Percentiles rank a stretch among this genome's conserved stretches.
Evolutionary conservation across 2,888 invertebrate species (phyloP).

Genomic region (Tortricodes alternella): DNA sequence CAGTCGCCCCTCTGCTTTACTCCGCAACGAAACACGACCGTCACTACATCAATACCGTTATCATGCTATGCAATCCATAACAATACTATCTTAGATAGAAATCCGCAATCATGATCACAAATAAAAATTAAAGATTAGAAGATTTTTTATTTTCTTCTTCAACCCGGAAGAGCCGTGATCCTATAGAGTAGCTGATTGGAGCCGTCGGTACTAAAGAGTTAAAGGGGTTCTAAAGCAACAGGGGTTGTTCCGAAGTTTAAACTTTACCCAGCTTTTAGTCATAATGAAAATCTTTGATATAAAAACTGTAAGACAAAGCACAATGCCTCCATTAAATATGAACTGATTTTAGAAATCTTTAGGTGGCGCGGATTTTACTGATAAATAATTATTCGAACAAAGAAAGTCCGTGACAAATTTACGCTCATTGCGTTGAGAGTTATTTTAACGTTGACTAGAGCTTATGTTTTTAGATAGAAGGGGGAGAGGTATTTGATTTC

Average conservation of each 20-base stretch:
- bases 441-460: constrained; percentile 34
- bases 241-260: constrained; percentile 18
- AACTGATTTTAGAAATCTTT: constrained; percentile 18
- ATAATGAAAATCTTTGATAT: constrained; percentile 18
- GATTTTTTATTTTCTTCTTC: background rate
- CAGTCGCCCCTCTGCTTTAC: constrained; percentile 38
- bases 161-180: constrained; percentile 5
- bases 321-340: constrained; percentile 21
- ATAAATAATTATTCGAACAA: constrained; percentile 25
- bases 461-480: constrained; percentile 39
- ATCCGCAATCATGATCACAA: background rate
- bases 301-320: constrained; percentile 14
- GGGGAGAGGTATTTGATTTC: constrained; percentile 52
- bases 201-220: constrained; percentile 3
- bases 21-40: constrained; percentile 21
- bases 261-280: constrained; percentile 11
- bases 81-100: constrained; percentile 5
- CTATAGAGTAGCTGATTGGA: constrained; percentile 17
- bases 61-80: constrained; percentile 8
- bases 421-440: constrained; percentile 10
- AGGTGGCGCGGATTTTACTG: constrained; percentile 1
- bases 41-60: constrained; percentile 11
- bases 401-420: constrained; percentile 26
- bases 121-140: background rate
- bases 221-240: constrained; percentile 1